phyloP scores from a whole-genome alignment of 2,113 vertebrate species.

The Cavia porcellus region DNA sequence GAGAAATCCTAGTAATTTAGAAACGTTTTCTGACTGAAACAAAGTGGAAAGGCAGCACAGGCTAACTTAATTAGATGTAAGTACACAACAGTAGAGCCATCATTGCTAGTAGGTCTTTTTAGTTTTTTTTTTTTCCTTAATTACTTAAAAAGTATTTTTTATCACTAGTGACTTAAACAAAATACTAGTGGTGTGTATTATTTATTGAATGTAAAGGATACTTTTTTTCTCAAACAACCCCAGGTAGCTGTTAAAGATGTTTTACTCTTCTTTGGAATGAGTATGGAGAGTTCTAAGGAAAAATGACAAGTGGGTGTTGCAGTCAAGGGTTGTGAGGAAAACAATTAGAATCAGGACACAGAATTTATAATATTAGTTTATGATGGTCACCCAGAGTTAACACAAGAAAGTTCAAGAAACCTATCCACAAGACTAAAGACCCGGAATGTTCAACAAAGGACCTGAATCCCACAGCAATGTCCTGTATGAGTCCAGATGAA shows the following conservation, averaged over 20 bases:
- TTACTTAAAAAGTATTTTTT: background rate
- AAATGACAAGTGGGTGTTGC: background rate
- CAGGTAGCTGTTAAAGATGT: background rate
- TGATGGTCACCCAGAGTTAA: too few species aligned
- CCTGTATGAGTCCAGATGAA: too few species aligned
- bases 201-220: background rate
- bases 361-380: too few species aligned
- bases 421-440: too few species aligned
- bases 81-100: background rate
- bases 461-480: too few species aligned
- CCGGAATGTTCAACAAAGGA: too few species aligned
- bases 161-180: background rate
- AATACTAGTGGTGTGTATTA: background rate
- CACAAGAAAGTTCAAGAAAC: too few species aligned
- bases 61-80: background rate
- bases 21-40: background rate
- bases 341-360: too few species aligned
- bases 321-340: too few species aligned
- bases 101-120: background rate
- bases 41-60: background rate
- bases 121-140: background rate
- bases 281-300: background rate
- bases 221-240: background rate
- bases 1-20: background rate
- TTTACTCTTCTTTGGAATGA: background rate